Base-by-base conservation (phyloP, 2,888 invertebrate genomes). In the Dolichopus griseipennis region DNA sequence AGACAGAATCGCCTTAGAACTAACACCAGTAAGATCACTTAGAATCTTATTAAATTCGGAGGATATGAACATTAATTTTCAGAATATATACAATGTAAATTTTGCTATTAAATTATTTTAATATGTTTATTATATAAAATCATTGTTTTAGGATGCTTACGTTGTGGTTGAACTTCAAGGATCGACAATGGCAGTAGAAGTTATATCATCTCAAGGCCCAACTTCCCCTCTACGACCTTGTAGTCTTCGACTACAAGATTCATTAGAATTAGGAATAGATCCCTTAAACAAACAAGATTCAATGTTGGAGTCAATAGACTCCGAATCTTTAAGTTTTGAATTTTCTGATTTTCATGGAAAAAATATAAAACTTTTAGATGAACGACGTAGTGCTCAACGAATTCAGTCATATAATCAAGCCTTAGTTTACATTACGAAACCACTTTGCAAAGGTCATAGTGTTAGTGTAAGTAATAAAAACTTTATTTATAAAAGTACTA, bases 321-420 rank as follows among this genome's bases (percentile, higher is more conserved):
- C 80, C 0, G 81, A 83, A 68, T 79, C 81, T 6, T 79, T 83
- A 20, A 83, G 83, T 1, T 90, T 88, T 73, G 90, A 90, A 65
- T 91, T 92, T 76, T 89, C 92, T 75, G 90, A 91, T 73, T 86
- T 91, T 73, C 93, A 92, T 76, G 95, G 95, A 0, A 86, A 89
- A 73, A 93, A 96, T 80, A 87, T 95, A 61, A 87, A 86, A 71
- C 83, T 92, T 8, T 78, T 87, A 18, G 83, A 84, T 4, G 88
- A 88, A 74, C 86, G 85, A 66, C 86, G 86, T 71, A 82, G 85
- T 22, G 95, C 95, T 0, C 83, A 86, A 74, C 85, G 96, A 67
- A 88, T 87, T 1, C 88, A 89, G 52, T 92, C 95, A 34, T 95
- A 93, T 77, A 92, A 94, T 79, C 90, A 95, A 75, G 94, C 89